Percentiles rank a stretch among this genome's conserved stretches.
Evolutionary conservation across 2,888 invertebrate genomes (phyloP).

Genomic region (Heteromurus nitidus): DNA sequence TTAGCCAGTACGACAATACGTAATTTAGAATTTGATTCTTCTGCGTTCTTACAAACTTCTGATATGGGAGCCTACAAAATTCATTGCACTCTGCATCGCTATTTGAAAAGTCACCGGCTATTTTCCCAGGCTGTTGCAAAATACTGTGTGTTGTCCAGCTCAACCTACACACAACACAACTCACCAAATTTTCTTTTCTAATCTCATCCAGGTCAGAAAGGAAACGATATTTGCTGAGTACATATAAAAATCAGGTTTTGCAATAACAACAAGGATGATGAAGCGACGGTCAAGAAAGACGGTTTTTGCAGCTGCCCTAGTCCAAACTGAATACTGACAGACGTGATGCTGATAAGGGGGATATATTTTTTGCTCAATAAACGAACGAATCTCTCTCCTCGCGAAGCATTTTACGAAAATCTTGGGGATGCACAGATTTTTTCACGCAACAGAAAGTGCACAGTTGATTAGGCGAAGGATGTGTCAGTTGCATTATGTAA

Average conservation of each 20-base stretch:
- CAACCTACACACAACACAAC: slow-evolving; percentile 15
- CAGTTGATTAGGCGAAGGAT: slow-evolving; percentile 46
- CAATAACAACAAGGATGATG: not conserved
- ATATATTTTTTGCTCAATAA: not conserved
- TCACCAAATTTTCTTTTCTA: no score
- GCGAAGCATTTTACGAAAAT: slow-evolving; percentile 29
- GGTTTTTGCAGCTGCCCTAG: slow-evolving; percentile 51
- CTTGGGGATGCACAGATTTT: slow-evolving; percentile 34
- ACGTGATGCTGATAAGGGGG: not conserved
- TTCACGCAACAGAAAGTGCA: slow-evolving; percentile 49
- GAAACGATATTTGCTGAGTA: slow-evolving; percentile 20
- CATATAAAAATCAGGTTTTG: slow-evolving; percentile 31
- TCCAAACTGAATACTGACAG: not conserved
- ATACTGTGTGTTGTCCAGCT: slow-evolving; percentile 9
- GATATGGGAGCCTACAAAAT: not conserved
- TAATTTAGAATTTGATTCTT: no score
- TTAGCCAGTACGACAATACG: no score
- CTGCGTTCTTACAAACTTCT: no score
- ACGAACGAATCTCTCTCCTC: not conserved
- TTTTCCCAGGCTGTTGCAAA: not conserved
- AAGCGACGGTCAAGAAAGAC: not conserved
- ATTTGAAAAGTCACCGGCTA: not conserved
- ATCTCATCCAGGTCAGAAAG: slow-evolving; percentile 4
- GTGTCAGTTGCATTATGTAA: slow-evolving; percentile 58
- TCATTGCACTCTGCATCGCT: not conserved